Evolutionary conservation across 2,113 vertebrate genomes (phyloP).

Genomic region (Pheucticus melanocephalus): DNA sequence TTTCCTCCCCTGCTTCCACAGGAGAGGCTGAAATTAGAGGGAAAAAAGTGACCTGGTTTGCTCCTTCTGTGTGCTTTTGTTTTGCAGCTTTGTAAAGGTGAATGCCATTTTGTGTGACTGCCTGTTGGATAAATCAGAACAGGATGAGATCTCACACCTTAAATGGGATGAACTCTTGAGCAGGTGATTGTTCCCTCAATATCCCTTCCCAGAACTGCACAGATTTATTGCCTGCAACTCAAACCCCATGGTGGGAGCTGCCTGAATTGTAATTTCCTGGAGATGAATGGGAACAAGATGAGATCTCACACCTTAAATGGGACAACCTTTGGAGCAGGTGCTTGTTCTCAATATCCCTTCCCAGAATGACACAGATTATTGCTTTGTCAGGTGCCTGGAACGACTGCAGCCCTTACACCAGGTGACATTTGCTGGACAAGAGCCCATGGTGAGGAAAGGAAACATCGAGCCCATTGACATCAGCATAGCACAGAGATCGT

Average conservation of each 20-base stretch:
- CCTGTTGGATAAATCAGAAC: constrained; percentile 88
- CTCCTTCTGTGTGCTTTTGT: not conserved
- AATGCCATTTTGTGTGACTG: constrained; percentile 90
- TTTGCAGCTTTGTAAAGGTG: constrained; percentile 84
- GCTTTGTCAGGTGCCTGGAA: constrained; percentile 79
- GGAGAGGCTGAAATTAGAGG: not conserved
- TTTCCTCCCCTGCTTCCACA: not conserved
- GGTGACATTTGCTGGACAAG: constrained; percentile 82
- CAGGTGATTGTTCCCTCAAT: constrained; percentile 73
- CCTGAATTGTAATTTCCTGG: constrained; percentile 19
- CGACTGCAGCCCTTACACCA: constrained; percentile 87
- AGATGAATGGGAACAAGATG: constrained; percentile 85
- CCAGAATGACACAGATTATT: not conserved
- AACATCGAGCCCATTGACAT: constrained; percentile 85
- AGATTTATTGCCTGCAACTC: not conserved
- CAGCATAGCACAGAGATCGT: constrained; percentile 84
- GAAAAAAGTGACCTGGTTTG: not conserved
- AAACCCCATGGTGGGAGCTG: not conserved
- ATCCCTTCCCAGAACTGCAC: not conserved
- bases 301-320: constrained; percentile 83
- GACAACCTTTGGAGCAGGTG: constrained; percentile 89
- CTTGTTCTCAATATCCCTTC: not conserved
- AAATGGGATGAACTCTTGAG: constrained; percentile 91
- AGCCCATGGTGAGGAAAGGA: constrained; percentile 86
- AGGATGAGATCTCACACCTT: constrained; percentile 79